Evolutionary conservation across 2,113 vertebrate genomes (phyloP), one percentile per base, ranked within the genome.

Genomic region (Rhinolophus ferrumequinum): DNA sequence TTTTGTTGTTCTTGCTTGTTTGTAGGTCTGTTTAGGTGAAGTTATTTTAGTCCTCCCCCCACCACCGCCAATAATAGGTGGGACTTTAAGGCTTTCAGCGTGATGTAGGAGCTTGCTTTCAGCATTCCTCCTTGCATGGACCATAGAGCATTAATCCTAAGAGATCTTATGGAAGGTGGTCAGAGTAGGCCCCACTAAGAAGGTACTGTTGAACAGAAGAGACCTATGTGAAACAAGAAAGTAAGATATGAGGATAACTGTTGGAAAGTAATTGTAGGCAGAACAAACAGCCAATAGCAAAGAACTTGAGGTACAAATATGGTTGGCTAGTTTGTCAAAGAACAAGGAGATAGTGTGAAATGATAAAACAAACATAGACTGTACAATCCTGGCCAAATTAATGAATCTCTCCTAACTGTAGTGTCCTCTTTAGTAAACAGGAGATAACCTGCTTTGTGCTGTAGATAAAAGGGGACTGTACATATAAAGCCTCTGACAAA

Each of bases 161-260:
- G n/a, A 47, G 15, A 44, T 3, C 18, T 80, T 58, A 26, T 12
- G 18, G 79, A 77, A 79, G n/a, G 12, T 50, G 8, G 4, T 67
- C 38, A 26, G 38, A 79, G 50, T 72, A 82, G 24, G 15, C 18
- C 41, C 66, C 2, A 1, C 12, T 47, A 52, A 56, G 19, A 72
- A 80, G 58, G 19, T 56, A 15, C 11, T 67, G 21, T 10, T 73
- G 10, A 82, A 56, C 16, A 73, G 67, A 69, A 73, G 67, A 69
- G 15, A 60, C 21, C 26, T 21, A 9, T 35, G 8, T 38, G 41
- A 64, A 41, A 14, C 52, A 56, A 67, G 58, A 85, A 19, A 77
- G 4, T 33, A 12, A 79, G 26, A 33, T 0, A 30, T 0, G 5
- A 88, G 28, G 6, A 2, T 60, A 3, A 16, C 41, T 38, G 5